phyloP scores from a whole-genome alignment of 2,888 invertebrate genomes.

The Actias luna region DNA sequence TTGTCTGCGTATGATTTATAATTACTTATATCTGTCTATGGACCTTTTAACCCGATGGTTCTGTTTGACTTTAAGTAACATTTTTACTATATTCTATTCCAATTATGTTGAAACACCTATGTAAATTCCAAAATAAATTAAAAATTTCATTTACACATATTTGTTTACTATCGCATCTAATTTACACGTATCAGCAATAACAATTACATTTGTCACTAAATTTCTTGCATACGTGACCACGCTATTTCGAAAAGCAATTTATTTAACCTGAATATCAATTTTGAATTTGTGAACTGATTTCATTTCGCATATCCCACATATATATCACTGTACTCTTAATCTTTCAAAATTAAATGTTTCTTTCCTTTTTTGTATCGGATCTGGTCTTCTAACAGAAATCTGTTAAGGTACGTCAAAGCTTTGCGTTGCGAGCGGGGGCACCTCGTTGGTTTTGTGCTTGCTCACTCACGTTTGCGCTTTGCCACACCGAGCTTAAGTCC shows the following conservation, averaged over 20 bases:
- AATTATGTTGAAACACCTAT: neutral
- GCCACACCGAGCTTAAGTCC: slow-evolving; percentile 54
- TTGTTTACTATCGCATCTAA: neutral
- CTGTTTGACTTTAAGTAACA: neutral
- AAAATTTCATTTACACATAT: neutral
- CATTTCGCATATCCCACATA: neutral
- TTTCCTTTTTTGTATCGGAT: slow-evolving; percentile 75
- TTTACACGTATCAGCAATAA: neutral
- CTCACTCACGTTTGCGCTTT: slow-evolving; percentile 67
- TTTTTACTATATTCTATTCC: neutral
- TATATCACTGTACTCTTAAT: neutral
- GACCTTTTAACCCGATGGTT: neutral
- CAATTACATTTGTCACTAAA: neutral
- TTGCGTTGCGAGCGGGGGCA: slow-evolving; percentile 54
- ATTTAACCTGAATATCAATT: neutral
- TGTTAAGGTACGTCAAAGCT: slow-evolving; percentile 78
- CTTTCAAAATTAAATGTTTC: slow-evolving; percentile 15
- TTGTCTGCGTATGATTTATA: neutral
- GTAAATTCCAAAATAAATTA: neutral
- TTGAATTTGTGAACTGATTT: neutral
- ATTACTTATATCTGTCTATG: neutral
- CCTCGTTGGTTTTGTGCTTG: slow-evolving; percentile 57
- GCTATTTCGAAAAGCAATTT: neutral
- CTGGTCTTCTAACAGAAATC: slow-evolving; percentile 77
- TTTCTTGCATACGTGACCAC: too few species aligned